Base-by-base conservation (phyloP, 2,888 invertebrate species). In the Oxystoma pomonae region DNA sequence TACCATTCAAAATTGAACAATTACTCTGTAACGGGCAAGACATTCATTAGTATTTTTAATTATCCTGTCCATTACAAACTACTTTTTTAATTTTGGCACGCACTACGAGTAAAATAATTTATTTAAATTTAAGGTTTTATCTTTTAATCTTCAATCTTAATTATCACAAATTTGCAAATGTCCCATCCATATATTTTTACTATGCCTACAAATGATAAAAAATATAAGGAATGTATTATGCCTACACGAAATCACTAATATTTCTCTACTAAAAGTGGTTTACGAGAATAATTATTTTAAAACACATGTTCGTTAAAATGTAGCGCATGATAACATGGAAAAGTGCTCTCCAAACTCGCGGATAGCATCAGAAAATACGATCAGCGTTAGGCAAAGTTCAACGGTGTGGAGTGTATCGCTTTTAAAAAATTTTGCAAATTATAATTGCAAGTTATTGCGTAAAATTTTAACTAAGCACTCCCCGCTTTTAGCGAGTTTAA, bases 261-360 rank as follows among this genome's bases (percentile, higher is more conserved):
- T 35, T 12, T 35, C 35, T 35, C 35, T 35, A 35, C 12, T 35
- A 35, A 35, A 35, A 35, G 35, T 35, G 12, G 35, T 35, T 35
- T 35, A 35, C 5, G 35, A 7, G 12, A 35, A 35, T 53, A 53
- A 53, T 53, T 53, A 53, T 53, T 53, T 53, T 53, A n/a, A 53
- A 53, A 53, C 53, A 53, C n/a, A 19, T 53, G 53, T 16, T 53
- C 53, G 19, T 53, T 53, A 53, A 53, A 53, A 53, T 53, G 53
- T 53, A 19, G 53, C 53, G 53, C 53, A 53, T 53, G 53, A 53
- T 53, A 53, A 53, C 16, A 16, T 53, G 16, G 16, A 17, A 17
- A 19, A 53, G 53, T 53, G 53, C 53, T 16, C 53, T 53, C 35
- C 35, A 35, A 35, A 35, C 35, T 35, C 12, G 35, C 35, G 35